Percentiles rank a stretch among this genome's conserved stretches.
Evolutionary conservation across 2,113 vertebrate species (phyloP).

Genomic region (Micronycteris hirsuta): DNA sequence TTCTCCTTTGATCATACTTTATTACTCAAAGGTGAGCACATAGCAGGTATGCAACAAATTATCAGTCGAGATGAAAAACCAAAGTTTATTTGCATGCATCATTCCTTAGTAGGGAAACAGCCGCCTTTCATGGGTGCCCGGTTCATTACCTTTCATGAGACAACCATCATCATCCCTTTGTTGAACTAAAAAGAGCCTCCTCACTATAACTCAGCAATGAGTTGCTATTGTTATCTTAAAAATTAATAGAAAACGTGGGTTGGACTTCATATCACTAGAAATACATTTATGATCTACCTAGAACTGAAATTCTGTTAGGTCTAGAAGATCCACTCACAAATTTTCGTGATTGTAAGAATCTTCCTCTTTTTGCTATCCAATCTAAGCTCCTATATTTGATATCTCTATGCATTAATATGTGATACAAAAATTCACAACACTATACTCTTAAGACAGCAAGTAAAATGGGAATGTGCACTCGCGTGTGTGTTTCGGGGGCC

Average conservation of each 20-base stretch:
- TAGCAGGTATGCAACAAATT: neutral
- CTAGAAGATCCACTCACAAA: neutral
- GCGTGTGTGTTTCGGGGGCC: neutral
- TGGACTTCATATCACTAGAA: neutral
- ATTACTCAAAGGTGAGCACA: neutral
- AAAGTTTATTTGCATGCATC: neutral
- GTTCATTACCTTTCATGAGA: neutral
- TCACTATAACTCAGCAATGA: neutral
- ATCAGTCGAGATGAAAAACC: neutral
- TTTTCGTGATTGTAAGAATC: neutral
- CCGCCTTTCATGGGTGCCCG: neutral
- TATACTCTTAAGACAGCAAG: neutral
- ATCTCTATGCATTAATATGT: neutral
- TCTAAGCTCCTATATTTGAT: neutral
- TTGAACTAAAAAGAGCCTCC: neutral
- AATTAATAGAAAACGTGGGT: neutral
- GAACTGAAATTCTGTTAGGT: neutral
- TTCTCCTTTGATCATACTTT: neutral
- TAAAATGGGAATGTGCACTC: neutral
- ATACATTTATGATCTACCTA: neutral
- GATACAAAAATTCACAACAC: neutral
- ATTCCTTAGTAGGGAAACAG: neutral
- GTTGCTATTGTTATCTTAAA: neutral
- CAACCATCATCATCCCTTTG: neutral
- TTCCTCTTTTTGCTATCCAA: neutral